These are phyloP conservation scores for Drosophila borborema DNA, from an alignment of 2,888 invertebrate species.

Conservation along the genomic window DNA sequence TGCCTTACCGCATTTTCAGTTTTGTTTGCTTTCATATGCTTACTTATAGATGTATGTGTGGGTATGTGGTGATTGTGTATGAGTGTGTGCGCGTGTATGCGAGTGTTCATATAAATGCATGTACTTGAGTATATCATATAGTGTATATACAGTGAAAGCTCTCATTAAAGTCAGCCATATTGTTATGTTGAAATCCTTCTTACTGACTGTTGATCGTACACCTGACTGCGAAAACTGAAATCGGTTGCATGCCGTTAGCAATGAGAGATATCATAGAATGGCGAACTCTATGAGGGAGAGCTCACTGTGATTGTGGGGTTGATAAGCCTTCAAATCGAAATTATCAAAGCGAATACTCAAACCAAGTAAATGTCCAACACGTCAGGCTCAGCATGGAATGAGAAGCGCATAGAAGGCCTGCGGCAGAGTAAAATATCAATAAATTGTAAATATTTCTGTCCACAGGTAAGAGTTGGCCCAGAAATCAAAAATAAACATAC, in stretches of 20 bases:
- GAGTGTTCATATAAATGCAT: constrained; percentile 69
- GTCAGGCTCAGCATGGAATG: constrained; percentile 48
- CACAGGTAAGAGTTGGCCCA: constrained; percentile 20
- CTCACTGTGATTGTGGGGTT: constrained; percentile 59
- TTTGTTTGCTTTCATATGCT: constrained; percentile 80
- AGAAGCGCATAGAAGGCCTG: constrained; percentile 73
- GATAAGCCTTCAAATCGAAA: constrained; percentile 73
- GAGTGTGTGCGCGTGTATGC: no score
- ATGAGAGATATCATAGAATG: not conserved
- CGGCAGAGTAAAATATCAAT: constrained; percentile 68
- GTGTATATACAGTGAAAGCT: constrained; percentile 73
- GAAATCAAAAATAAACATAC: constrained; percentile 9
- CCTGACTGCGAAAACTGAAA: constrained; percentile 7
- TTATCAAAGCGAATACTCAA: constrained; percentile 71
- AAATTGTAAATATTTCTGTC: constrained; percentile 56
- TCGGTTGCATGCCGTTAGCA: not conserved
- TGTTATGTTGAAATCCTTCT: constrained; percentile 33
- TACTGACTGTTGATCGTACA: constrained; percentile 40
- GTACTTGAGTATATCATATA: constrained; percentile 71
- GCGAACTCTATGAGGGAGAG: not conserved
- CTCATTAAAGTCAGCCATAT: constrained; percentile 47
- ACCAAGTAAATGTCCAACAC: constrained; percentile 30
- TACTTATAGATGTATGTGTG: constrained; percentile 66
- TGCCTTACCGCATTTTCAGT: constrained; percentile 79
- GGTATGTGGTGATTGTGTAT: constrained; percentile 51